A percentile compares a stretch with the other conserved stretches of the same genome.
These are phyloP conservation scores for Pipa parva DNA, from an alignment of 2,113 vertebrate species.

Conservation along the genomic window DNA sequence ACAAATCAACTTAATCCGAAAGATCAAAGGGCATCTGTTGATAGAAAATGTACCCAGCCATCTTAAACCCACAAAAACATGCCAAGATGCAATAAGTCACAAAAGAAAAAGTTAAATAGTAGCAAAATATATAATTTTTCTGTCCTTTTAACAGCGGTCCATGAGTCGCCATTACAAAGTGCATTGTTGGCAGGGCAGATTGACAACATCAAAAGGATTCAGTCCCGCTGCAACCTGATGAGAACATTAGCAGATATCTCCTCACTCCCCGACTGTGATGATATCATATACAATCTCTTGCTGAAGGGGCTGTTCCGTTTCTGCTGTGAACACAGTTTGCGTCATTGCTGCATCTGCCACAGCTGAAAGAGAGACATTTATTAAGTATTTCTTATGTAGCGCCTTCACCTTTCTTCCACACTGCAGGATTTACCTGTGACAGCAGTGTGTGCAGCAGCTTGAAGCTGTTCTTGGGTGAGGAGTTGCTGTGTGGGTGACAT, in stretches of 20 bases:
- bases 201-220: background rate
- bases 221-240: background rate
- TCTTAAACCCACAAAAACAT: too few relatives aligned
- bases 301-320: slow-evolving; percentile 83
- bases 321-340: slow-evolving; percentile 72
- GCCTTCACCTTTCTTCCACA: background rate
- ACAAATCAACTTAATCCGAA: background rate
- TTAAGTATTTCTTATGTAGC: background rate
- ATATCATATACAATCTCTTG: slow-evolving; percentile 88
- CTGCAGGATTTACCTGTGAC: slow-evolving; percentile 80
- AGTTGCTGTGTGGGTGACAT: slow-evolving; percentile 82
- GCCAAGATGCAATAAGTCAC: too few relatives aligned
- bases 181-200: background rate
- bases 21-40: background rate
- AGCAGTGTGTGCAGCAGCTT: slow-evolving; percentile 81
- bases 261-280: slow-evolving; percentile 79
- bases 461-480: slow-evolving; percentile 80
- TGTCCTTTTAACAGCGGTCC: background rate
- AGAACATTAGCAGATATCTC: background rate
- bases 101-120: background rate
- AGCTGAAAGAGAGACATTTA: slow-evolving; percentile 54
- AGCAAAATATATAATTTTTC: background rate
- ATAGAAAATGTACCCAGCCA: background rate
- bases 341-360: slow-evolving; percentile 86
- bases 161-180: background rate